Conservation (phyloP, 92 coral and sea anemone species). For the Muricea muricata region DNA sequence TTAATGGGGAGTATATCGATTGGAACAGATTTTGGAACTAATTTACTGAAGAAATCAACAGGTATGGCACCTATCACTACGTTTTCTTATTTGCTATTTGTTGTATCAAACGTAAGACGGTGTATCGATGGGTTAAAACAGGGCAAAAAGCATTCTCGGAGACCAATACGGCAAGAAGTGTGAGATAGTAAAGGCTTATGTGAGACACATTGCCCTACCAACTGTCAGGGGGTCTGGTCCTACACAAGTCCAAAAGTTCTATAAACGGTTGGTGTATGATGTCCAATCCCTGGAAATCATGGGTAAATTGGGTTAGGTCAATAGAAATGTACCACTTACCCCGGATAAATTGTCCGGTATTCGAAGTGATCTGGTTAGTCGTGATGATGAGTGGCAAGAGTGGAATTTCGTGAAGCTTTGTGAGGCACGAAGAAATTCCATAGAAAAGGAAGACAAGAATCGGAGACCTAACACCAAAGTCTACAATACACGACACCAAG, state of each 20-base stretch:
- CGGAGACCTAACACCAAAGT: background rate
- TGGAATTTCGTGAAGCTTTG: slow-evolving; percentile 37
- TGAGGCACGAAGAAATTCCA: slow-evolving; percentile 13
- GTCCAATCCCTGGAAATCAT: slow-evolving; percentile 25
- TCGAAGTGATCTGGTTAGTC: slow-evolving; percentile 19
- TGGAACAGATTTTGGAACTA: slow-evolving; percentile 57
- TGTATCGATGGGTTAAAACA: slow-evolving; percentile 56
- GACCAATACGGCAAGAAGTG: background rate
- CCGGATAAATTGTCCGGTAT: slow-evolving; percentile 42
- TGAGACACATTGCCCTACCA: background rate
- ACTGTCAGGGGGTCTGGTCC: background rate
- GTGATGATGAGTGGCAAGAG: slow-evolving; percentile 38
- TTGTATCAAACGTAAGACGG: slow-evolving; percentile 36
- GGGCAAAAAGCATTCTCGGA: background rate
- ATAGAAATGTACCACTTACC: slow-evolving; percentile 28
- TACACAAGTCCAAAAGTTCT: background rate
- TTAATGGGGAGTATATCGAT: slow-evolving; percentile 53
- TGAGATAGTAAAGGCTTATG: background rate
- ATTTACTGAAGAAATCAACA: slow-evolving; percentile 43
- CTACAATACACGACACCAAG: background rate
- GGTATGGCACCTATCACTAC: slow-evolving; percentile 50
- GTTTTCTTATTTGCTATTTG: slow-evolving; percentile 56
- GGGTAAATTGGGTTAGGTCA: slow-evolving; percentile 22
- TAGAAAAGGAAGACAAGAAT: background rate
- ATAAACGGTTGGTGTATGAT: background rate